Conservation (phyloP, 2,888 invertebrate species). For the Julus scandinavius region DNA sequence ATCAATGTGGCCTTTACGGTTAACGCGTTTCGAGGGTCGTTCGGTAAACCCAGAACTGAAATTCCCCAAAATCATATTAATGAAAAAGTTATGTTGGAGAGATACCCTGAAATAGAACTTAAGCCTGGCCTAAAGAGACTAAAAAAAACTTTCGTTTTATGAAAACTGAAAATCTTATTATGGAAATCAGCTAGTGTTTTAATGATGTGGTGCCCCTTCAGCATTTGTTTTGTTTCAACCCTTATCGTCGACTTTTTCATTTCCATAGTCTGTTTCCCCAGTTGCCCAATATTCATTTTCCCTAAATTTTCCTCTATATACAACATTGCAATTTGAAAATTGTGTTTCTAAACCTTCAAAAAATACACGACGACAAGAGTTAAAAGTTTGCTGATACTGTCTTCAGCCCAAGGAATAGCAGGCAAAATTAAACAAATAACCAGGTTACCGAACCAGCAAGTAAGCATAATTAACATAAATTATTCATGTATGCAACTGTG, state of each 20-base stretch:
- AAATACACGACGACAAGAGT: no score
- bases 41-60: not conserved
- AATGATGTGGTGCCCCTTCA: not conserved
- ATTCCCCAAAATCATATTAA: not conserved
- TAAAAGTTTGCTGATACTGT: no score
- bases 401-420: no score
- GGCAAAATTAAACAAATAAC: no score
- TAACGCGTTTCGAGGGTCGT: not conserved
- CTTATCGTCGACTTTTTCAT: not conserved
- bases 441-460: no score
- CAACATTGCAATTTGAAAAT: not conserved
- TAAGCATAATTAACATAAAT: no score
- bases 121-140: not conserved
- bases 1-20: not conserved
- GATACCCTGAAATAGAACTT: not conserved
- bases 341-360: not conserved
- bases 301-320: not conserved
- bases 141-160: not conserved
- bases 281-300: not conserved
- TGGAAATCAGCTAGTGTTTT: not conserved
- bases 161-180: not conserved
- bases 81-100: no score
- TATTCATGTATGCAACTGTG: no score
- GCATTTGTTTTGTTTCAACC: not conserved
- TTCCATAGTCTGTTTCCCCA: not conserved